Evolutionary conservation across 92 coral and sea anemone species (phyloP).

Genomic region (Epizoanthus rinbou): DNA sequence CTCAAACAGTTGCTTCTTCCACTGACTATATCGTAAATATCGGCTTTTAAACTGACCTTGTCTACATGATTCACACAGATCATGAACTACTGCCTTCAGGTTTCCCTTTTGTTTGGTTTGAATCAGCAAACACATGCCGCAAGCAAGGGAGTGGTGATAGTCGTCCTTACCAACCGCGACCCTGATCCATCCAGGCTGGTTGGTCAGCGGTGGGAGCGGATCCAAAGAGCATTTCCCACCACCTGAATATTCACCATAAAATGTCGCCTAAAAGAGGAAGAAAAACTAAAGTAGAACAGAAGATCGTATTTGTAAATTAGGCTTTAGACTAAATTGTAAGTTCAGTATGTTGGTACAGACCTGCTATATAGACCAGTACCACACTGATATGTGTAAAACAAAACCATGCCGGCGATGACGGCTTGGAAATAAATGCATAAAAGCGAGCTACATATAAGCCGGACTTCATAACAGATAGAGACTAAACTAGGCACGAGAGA

Average conservation of each 20-base stretch:
- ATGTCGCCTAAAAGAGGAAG: constrained; percentile 57
- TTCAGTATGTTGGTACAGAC: no score
- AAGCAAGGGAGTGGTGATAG: constrained; percentile 71
- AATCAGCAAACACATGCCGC: constrained; percentile 78
- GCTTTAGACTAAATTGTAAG: no score
- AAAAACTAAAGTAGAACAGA: background rate
- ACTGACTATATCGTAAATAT: background rate
- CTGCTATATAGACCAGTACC: no score
- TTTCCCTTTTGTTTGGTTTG: constrained; percentile 59
- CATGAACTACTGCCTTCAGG: constrained; percentile 65
- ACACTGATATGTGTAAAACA: no score
- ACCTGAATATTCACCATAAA: constrained; percentile 48
- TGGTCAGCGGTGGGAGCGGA: constrained; percentile 65
- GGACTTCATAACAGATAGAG: no score
- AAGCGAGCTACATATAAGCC: no score
- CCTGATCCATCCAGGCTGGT: constrained; percentile 56
- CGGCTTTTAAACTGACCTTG: constrained; percentile 52
- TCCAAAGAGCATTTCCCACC: constrained; percentile 72
- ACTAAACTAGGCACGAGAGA: no score
- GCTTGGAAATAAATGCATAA: no score
- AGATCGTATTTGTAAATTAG: no score
- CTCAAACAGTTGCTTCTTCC: no score
- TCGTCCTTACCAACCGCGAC: constrained; percentile 72
- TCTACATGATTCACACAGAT: constrained; percentile 64
- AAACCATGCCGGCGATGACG: no score